Base-by-base conservation (phyloP, 2,888 invertebrate genomes). In the Xestoiulus laeticollis region DNA sequence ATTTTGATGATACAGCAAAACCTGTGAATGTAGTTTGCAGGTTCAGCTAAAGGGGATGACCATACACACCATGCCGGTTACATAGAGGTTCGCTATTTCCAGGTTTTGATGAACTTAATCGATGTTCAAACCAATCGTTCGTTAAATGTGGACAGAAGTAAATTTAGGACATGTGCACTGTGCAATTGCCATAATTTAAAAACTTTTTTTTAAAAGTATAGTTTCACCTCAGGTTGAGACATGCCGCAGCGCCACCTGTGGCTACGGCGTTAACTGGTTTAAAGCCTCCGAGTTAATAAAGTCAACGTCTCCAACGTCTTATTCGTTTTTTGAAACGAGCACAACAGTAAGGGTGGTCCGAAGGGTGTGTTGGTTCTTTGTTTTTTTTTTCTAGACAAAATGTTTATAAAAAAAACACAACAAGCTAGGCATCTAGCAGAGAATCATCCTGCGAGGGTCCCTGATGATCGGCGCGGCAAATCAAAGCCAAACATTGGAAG, bases 401-500 rank as follows among this genome's bases (percentile, higher is more conserved):
- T 59, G 4, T n/a, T n/a, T 4, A 59, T 14, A n/a, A 43, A 59
- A 6, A 59, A 59, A 59, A 59, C 19, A 14, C 14, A 3, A 16
- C 12, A 16, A 16, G 48, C 16, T 16, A 48, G 48, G 12, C 43
- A 8, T 43, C n/a, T n/a, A n/a, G n/a, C n/a, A n/a, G n/a, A n/a
- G n/a, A 12, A 12, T 43, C 43, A 43, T 5, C 43, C 43, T 43
- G 6, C 8, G 48, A 48, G 16, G 48, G 48, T 48, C 48, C 48
- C 48, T 10, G 43, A 43, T 16, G 59, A n/a, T 59, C 3, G 59
- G 2, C 2, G 59, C 59, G 59, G 59, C 59, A 59, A 59, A n/a
- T 59, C 59, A 59, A 59, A 59, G 59, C 4, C 59, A 59, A 59
- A 59, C 59, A 59, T 59, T 59, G 59, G 59, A 59, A 59, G 59